These are phyloP conservation scores for Clepsis dumicolana DNA, from an alignment of 2,888 invertebrate species.

Conservation along the genomic window DNA sequence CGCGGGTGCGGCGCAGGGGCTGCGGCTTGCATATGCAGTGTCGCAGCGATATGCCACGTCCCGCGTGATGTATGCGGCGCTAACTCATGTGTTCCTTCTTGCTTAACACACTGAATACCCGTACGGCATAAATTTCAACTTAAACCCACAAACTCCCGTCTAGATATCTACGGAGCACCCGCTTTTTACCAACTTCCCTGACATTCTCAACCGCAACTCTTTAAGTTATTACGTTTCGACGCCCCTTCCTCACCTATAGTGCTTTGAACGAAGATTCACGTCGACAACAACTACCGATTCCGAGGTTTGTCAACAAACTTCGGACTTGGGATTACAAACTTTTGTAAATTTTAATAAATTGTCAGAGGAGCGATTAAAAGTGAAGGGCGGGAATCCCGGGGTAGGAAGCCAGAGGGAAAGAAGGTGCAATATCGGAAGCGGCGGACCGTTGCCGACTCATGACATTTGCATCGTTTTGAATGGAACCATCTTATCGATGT, in stretches of 20 bases:
- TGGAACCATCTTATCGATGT: slow-evolving; percentile 70
- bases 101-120: slow-evolving; percentile 72
- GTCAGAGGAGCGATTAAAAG: slow-evolving; percentile 73
- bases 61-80: slow-evolving; percentile 74
- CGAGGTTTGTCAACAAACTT: slow-evolving; percentile 50
- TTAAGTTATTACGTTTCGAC: slow-evolving; percentile 75
- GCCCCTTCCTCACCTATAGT: slow-evolving; percentile 56
- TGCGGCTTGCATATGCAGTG: slow-evolving; percentile 67
- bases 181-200: slow-evolving; percentile 73
- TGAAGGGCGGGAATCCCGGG: slow-evolving; percentile 56
- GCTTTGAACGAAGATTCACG: slow-evolving; percentile 64
- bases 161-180: slow-evolving; percentile 74
- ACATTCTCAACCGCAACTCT: slow-evolving; percentile 69
- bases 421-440: slow-evolving; percentile 73
- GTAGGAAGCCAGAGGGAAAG: slow-evolving; percentile 49
- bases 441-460: slow-evolving; percentile 64
- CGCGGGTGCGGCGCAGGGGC: slow-evolving; percentile 48
- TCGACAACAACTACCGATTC: slow-evolving; percentile 50
- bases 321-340: slow-evolving; percentile 55
- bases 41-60: slow-evolving; percentile 76
- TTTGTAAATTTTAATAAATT: slow-evolving; percentile 72
- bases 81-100: slow-evolving; percentile 74
- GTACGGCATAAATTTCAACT: slow-evolving; percentile 78
- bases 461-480: slow-evolving; percentile 75
- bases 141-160: slow-evolving; percentile 73